These are phyloP conservation scores for Brachionus koreanus DNA, from an alignment of 1,140 invertebrate species.

Conservation along the genomic window DNA sequence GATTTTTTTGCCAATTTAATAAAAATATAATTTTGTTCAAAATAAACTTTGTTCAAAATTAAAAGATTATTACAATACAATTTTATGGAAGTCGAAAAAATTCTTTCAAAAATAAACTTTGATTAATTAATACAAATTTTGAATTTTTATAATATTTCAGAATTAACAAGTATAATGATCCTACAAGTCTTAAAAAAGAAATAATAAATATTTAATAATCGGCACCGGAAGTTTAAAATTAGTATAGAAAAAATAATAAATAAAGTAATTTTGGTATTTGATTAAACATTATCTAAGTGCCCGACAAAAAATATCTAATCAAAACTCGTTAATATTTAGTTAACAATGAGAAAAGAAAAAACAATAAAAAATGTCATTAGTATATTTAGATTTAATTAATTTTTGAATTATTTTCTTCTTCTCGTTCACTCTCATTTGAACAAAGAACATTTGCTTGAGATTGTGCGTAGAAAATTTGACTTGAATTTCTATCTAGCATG, in stretches of 20 bases:
- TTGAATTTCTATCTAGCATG: slow-evolving; percentile 27
- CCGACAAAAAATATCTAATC: not conserved
- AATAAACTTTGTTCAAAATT: not conserved
- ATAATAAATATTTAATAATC: not conserved
- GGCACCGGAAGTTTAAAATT: not conserved
- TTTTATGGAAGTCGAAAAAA: not conserved
- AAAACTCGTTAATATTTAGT: not conserved
- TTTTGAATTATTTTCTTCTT: not conserved
- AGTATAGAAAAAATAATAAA: not conserved
- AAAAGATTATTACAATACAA: not conserved
- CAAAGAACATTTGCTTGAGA: slow-evolving; percentile 26
- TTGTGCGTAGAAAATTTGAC: slow-evolving; percentile 41
- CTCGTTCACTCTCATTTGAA: slow-evolving; percentile 10
- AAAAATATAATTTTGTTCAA: not conserved
- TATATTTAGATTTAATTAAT: not conserved
- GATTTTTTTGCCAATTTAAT: not conserved
- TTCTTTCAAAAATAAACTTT: not conserved
- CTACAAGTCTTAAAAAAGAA: not conserved
- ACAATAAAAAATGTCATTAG: not conserved
- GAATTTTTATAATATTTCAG: not conserved
- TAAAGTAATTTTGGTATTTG: not conserved
- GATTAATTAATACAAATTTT: not conserved
- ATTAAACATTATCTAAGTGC: not conserved
- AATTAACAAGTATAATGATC: not conserved
- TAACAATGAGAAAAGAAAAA: not conserved